Evolutionary conservation across 2,113 vertebrate genomes (phyloP).

Genomic region (Aviceda subcristata): DNA sequence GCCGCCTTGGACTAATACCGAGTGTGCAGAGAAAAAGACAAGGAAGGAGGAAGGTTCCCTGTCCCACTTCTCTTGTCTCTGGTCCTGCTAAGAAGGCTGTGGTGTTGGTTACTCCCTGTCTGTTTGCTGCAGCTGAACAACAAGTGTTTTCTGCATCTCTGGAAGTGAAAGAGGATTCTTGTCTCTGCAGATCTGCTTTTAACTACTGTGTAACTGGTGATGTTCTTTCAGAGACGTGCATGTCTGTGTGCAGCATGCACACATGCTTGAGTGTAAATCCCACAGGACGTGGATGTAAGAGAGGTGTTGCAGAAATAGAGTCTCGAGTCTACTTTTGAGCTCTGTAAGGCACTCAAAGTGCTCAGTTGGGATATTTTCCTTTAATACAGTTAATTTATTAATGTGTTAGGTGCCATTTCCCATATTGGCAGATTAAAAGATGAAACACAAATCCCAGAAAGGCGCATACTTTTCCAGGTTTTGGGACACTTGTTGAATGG

Average conservation of each 20-base stretch:
- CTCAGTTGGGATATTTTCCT: background rate
- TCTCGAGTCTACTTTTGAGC: background rate
- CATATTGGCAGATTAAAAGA: background rate
- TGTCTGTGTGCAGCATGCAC: background rate
- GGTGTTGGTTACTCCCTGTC: background rate
- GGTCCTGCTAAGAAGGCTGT: background rate
- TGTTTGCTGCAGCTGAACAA: background rate
- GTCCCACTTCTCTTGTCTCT: background rate
- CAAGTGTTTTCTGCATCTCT: background rate
- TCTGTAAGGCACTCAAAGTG: background rate
- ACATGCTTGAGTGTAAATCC: background rate
- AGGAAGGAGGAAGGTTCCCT: background rate
- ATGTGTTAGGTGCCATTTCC: background rate
- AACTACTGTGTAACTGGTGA: background rate
- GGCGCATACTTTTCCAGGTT: background rate
- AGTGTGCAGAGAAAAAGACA: background rate
- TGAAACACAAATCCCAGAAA: background rate
- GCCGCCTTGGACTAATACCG: fast-evolving
- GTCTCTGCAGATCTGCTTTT: background rate
- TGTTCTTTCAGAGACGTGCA: background rate
- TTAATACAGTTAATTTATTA: background rate
- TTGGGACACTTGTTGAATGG: background rate
- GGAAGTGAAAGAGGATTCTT: background rate
- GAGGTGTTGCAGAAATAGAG: background rate
- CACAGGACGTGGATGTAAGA: background rate